Evolutionary conservation across 2,888 invertebrate species (phyloP).

Genomic region (Idaea aversata): DNA sequence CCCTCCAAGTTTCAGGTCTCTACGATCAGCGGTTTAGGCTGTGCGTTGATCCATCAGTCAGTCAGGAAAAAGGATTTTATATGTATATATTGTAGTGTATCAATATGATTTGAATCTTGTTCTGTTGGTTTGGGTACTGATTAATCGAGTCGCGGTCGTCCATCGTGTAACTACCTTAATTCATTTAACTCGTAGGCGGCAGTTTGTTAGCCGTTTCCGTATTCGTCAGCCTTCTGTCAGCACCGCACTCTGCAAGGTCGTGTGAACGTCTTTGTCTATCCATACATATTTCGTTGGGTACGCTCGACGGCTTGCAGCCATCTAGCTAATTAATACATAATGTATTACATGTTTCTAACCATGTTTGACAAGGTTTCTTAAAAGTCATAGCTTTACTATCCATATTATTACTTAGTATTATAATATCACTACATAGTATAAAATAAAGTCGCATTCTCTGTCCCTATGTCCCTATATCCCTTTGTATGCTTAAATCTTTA

Average conservation of each 20-base stretch:
- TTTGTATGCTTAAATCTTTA: too few relatives aligned
- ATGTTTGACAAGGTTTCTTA: not conserved
- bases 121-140: constrained; percentile 12
- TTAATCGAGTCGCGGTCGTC: constrained; percentile 34
- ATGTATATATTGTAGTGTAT: too few relatives aligned
- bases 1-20: too few relatives aligned
- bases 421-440: too few relatives aligned
- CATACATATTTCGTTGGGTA: constrained; percentile 39
- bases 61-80: too few relatives aligned
- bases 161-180: constrained; percentile 49
- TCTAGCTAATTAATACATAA: not conserved
- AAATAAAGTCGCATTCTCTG: too few relatives aligned
- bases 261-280: constrained; percentile 74
- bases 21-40: too few relatives aligned
- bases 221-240: constrained; percentile 61
- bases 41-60: too few relatives aligned
- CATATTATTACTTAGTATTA: too few relatives aligned
- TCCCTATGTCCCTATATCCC: too few relatives aligned
- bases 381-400: not conserved
- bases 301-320: not conserved
- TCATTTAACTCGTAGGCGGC: constrained; percentile 68
- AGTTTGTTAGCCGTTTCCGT: constrained; percentile 63
- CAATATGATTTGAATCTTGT: not conserved
- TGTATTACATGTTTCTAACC: not conserved
- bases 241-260: constrained; percentile 68